These are phyloP conservation scores for Cirrhinus molitorella DNA, from an alignment of 2,797 vertebrate species.

Conservation along the genomic window DNA sequence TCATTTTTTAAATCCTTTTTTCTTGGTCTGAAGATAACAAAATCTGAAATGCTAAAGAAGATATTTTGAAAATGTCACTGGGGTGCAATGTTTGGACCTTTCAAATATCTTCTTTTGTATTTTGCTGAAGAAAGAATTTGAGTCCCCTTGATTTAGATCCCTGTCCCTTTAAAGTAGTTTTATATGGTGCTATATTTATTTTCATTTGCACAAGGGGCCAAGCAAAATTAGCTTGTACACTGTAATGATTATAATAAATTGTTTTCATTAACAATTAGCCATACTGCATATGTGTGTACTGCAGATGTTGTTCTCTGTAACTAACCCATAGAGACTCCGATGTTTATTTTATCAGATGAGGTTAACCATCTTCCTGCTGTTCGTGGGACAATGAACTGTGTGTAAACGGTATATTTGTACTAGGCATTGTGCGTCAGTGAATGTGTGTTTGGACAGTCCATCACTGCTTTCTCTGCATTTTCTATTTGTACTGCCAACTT, in stretches of 20 bases:
- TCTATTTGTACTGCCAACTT: slow-evolving; percentile 24
- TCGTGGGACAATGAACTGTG: slow-evolving; percentile 2
- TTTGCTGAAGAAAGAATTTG: background rate
- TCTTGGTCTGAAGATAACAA: background rate
- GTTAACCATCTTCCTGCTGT: slow-evolving; percentile 68
- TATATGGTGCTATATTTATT: background rate
- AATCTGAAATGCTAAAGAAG: background rate
- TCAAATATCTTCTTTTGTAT: background rate
- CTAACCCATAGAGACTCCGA: slow-evolving; percentile 77
- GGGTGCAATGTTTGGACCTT: background rate
- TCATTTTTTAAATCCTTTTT: too few relatives aligned
- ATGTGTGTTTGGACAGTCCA: slow-evolving; percentile 21
- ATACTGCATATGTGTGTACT: slow-evolving; percentile 2
- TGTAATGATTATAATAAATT: background rate
- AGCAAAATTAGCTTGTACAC: background rate
- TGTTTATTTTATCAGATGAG: slow-evolving; percentile 82
- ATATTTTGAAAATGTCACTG: background rate
- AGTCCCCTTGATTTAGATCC: too few relatives aligned
- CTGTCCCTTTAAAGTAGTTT: background rate
- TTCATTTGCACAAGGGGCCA: background rate
- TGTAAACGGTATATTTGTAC: slow-evolving; percentile 22
- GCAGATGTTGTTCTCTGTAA: slow-evolving; percentile 69
- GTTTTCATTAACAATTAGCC: background rate
- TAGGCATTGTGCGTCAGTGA: slow-evolving; percentile 13
- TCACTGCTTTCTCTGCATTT: slow-evolving; percentile 13